These are phyloP conservation scores for Dreissena rostriformis DNA, from an alignment of 1,140 invertebrate genomes.

Conservation along the genomic window DNA sequence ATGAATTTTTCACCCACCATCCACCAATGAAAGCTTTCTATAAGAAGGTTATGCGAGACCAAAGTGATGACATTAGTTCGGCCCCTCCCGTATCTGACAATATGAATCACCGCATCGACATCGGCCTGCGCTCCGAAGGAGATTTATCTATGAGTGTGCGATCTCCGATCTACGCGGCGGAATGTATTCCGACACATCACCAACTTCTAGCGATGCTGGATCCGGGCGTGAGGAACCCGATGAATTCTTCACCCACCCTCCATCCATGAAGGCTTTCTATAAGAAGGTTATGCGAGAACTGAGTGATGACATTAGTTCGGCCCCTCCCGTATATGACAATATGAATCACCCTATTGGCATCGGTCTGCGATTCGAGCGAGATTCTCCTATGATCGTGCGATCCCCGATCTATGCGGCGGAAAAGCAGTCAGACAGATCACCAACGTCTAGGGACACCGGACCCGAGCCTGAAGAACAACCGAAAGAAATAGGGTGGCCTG, in stretches of 20 bases:
- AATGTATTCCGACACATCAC: too few species aligned
- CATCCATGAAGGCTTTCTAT: not conserved
- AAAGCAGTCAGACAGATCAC: too few species aligned
- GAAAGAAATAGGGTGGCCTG: too few species aligned
- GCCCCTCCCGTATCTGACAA: not conserved
- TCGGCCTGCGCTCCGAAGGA: not conserved
- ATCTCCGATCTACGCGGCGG: too few species aligned
- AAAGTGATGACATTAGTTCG: not conserved
- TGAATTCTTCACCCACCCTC: constrained; percentile 10
- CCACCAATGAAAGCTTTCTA: not conserved
- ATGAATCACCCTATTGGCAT: not conserved
- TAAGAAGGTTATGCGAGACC: not conserved
- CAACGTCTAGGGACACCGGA: too few species aligned
- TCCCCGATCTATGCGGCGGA: too few species aligned
- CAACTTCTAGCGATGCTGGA: too few species aligned
- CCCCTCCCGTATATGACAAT: not conserved
- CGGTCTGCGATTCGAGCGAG: not conserved
- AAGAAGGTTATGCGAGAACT: not conserved
- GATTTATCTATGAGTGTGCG: not conserved
- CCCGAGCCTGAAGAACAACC: too few species aligned
- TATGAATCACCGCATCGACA: not conserved
- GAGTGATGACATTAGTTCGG: not conserved
- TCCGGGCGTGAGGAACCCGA: too few species aligned
- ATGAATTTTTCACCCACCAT: constrained; percentile 22
- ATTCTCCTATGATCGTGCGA: not conserved